Evolutionary conservation across 2,888 invertebrate species (phyloP).

Genomic region (Syritta pipiens): DNA sequence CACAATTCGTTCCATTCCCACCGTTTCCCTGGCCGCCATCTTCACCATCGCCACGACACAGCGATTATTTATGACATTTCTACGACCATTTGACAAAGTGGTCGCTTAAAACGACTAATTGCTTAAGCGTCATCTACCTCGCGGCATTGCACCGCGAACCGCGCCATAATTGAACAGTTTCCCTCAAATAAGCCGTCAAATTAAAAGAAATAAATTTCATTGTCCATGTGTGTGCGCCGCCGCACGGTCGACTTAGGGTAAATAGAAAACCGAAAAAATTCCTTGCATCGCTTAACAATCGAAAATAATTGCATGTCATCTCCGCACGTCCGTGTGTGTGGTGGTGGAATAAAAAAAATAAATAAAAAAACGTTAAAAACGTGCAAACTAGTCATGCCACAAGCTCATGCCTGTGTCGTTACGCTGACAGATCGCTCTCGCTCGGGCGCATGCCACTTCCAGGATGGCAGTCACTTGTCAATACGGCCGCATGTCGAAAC

Average conservation of each 20-base stretch:
- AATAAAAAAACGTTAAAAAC: slow-evolving; percentile 53
- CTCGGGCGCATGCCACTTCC: background rate
- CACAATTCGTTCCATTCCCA: too few species aligned
- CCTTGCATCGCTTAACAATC: slow-evolving; percentile 54
- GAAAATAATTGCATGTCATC: slow-evolving; percentile 63
- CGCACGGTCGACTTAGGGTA: background rate
- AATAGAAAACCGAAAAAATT: slow-evolving; percentile 24
- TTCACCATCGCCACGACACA: too few species aligned
- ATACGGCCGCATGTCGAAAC: slow-evolving; percentile 59
- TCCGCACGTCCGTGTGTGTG: background rate
- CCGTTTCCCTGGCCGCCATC: too few species aligned
- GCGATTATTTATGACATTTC: slow-evolving; percentile 17
- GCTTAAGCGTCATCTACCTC: slow-evolving; percentile 13
- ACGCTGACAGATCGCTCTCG: slow-evolving; percentile 20
- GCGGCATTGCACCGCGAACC: background rate
- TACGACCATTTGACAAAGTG: slow-evolving; percentile 18
- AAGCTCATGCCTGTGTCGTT: slow-evolving; percentile 30
- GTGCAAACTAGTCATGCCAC: slow-evolving; percentile 66
- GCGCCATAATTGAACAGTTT: slow-evolving; percentile 41
- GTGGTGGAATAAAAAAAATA: background rate
- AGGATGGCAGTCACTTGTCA: slow-evolving; percentile 53
- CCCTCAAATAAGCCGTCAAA: slow-evolving; percentile 43
- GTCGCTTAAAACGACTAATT: slow-evolving; percentile 21
- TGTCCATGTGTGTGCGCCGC: background rate
- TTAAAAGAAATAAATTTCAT: slow-evolving; percentile 36